Evolutionary conservation across 37 sponge, comb jelly and placozoan species (phyloP).

Genomic region (Beroe ovata): DNA sequence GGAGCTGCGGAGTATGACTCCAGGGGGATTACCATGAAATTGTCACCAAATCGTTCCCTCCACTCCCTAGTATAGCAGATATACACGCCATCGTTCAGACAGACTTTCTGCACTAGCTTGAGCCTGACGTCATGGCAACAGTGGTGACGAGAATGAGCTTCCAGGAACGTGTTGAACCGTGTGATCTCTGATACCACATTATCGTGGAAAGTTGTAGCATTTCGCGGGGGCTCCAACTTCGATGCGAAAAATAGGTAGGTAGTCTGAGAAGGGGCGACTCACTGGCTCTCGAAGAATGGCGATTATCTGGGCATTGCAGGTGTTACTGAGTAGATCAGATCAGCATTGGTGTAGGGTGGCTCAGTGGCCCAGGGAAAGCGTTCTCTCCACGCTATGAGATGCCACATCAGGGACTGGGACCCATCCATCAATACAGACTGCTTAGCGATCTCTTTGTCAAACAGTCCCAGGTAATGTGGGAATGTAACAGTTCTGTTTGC

Average conservation of each 20-base stretch:
- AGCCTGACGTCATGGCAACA: neutral
- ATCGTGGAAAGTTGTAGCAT: neutral
- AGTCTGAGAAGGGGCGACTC: slow-evolving; percentile 70
- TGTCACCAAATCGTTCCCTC: too few relatives aligned
- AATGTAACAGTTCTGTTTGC: too few relatives aligned
- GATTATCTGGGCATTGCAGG: slow-evolving; percentile 70
- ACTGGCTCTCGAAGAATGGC: slow-evolving; percentile 70
- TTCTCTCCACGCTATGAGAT: neutral
- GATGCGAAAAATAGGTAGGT: too few relatives aligned
- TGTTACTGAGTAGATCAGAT: slow-evolving; percentile 38
- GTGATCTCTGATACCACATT: neutral
- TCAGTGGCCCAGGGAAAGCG: neutral
- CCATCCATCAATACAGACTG: too few relatives aligned
- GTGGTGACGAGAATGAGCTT: neutral
- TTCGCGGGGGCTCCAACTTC: neutral
- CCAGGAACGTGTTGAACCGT: neutral
- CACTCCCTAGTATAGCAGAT: neutral
- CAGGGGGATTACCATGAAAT: too few relatives aligned
- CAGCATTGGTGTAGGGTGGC: slow-evolving; percentile 14
- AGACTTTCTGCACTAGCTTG: neutral
- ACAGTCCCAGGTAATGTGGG: too few relatives aligned
- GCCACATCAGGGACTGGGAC: too few relatives aligned
- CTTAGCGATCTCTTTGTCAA: too few relatives aligned
- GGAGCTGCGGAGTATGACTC: too few relatives aligned
- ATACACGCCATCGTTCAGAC: slow-evolving; percentile 13